Percentiles rank a stretch among this genome's conserved stretches.
These are phyloP conservation scores for Agriopis leucophaearia DNA, from an alignment of 2,888 invertebrate species.

Conservation along the genomic window DNA sequence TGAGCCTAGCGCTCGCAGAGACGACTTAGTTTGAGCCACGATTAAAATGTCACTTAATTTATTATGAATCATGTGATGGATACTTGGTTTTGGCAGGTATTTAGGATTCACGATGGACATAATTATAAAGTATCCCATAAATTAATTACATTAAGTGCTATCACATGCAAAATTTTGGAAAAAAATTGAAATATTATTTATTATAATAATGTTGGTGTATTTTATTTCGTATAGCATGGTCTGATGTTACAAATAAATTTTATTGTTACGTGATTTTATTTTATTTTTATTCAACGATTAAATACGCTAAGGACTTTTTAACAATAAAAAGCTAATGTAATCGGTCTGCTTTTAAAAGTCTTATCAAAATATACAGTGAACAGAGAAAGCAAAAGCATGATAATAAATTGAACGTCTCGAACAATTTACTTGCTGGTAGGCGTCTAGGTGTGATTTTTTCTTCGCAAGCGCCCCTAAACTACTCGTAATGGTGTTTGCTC, in stretches of 20 bases:
- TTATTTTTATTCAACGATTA: not conserved
- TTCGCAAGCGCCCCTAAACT: constrained; percentile 66
- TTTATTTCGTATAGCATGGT: too few species aligned
- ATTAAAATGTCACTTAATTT: constrained; percentile 55
- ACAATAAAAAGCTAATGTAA: too few species aligned
- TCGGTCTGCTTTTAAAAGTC: not conserved
- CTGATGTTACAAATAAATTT: too few species aligned
- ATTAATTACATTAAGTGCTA: not conserved
- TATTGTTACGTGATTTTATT: not conserved
- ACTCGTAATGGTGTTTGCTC: constrained; percentile 79
- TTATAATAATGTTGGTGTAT: too few species aligned
- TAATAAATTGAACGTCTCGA: constrained; percentile 44
- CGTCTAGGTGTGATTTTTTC: constrained; percentile 62
- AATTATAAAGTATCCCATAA: not conserved
- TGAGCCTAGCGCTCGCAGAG: constrained; percentile 46
- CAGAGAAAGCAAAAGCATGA: constrained; percentile 32
- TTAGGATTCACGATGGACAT: not conserved
- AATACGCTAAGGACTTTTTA: too few species aligned
- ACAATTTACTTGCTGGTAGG: constrained; percentile 36
- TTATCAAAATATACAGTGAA: not conserved
- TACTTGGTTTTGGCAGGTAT: constrained; percentile 28
- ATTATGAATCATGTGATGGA: constrained; percentile 50
- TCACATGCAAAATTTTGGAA: too few species aligned
- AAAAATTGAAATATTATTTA: too few species aligned
- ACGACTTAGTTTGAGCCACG: constrained; percentile 49